Percentiles rank a stretch among this genome's conserved stretches.
Evolutionary conservation across 2,113 vertebrate species (phyloP).

Genomic region (Diadophis punctatus): DNA sequence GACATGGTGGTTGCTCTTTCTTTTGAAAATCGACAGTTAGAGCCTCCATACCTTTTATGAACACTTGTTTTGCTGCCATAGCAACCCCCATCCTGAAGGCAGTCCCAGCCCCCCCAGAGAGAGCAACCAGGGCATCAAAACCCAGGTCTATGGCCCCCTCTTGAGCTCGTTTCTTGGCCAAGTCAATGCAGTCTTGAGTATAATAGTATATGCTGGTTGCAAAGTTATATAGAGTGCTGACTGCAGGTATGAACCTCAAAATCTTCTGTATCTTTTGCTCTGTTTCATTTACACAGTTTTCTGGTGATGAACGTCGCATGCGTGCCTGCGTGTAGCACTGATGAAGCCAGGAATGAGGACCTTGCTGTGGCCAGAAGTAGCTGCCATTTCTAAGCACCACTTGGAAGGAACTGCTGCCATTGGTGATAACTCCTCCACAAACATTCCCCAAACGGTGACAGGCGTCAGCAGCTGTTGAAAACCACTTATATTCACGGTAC

Average conservation of each 20-base stretch:
- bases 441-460: constrained; percentile 66
- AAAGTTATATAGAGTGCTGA: constrained; percentile 82
- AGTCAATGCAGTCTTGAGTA: constrained; percentile 71
- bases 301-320: constrained; percentile 23
- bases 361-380: constrained; percentile 39
- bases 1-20: constrained; percentile 40
- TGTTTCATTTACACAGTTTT: constrained; percentile 61
- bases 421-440: constrained; percentile 70
- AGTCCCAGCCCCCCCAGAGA: constrained; percentile 58
- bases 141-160: constrained; percentile 78
- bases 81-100: constrained; percentile 67
- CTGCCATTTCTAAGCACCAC: constrained; percentile 50
- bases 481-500: background rate
- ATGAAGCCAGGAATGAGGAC: constrained; percentile 61
- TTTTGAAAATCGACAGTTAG: constrained; percentile 66
- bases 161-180: constrained; percentile 77
- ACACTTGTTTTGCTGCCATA: constrained; percentile 72
- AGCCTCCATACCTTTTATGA: constrained; percentile 73
- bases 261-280: constrained; percentile 71
- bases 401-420: constrained; percentile 46
- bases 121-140: constrained; percentile 74
- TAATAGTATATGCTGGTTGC: constrained; percentile 87
- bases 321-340: constrained; percentile 33
- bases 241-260: constrained; percentile 73
- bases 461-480: background rate